Percentiles rank a stretch among this genome's conserved stretches.
Evolutionary conservation across 2,113 vertebrate species (phyloP).

Genomic region (Myotis lucifugus): DNA sequence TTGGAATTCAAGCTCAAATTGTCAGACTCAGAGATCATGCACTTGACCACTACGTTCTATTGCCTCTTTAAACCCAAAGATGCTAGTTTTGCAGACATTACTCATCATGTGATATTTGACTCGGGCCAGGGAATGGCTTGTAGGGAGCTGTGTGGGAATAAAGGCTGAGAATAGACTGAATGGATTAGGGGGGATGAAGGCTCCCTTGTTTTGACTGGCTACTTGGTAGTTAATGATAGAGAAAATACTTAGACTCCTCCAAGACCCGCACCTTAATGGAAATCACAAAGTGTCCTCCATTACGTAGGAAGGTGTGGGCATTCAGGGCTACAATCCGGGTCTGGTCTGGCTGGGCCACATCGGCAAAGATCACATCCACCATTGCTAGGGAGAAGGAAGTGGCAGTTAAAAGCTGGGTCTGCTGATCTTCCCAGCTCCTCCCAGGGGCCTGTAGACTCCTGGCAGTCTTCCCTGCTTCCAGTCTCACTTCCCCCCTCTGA

Average conservation of each 20-base stretch:
- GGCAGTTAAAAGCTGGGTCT: not conserved
- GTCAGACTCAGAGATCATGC: not conserved
- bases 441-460: slow-evolving; percentile 5
- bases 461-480: not conserved
- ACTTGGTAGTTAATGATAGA: not conserved
- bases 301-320: slow-evolving; percentile 95
- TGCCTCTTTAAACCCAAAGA: not conserved
- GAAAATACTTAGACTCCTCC: not conserved
- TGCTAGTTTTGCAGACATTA: not conserved
- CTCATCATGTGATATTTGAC: not conserved
- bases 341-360: slow-evolving; percentile 96
- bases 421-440: not conserved
- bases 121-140: not conserved
- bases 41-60: not conserved
- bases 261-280: slow-evolving; percentile 91
- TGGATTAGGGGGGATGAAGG: not conserved
- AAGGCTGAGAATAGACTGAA: not conserved
- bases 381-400: slow-evolving; percentile 86
- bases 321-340: slow-evolving; percentile 95
- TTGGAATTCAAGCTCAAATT: not conserved
- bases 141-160: not conserved
- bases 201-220: not conserved
- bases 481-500: not conserved
- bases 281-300: slow-evolving; percentile 95
- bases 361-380: slow-evolving; percentile 97